Base-by-base conservation (phyloP, 2,113 vertebrate genomes). In the Romanogobio albipinnatus region DNA sequence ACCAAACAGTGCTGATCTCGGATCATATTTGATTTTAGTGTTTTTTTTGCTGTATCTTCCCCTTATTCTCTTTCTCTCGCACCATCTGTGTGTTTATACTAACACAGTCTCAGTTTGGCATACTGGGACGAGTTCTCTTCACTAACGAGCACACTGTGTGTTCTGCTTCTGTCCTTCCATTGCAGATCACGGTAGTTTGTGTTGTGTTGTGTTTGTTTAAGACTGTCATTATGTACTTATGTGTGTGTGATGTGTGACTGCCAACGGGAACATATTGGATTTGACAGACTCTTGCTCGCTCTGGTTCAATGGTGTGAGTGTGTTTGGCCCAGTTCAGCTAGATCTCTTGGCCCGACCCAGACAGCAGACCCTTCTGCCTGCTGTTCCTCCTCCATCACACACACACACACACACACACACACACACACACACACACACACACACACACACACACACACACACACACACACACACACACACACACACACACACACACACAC, bases 31-130 rank as follows among this genome's bases (percentile, higher is more conserved):
- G 8, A 47, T 24, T 17, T 45, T 61, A 2, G 29, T 33, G 59
- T 61, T 59, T 85, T 85, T 83, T 87, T 87, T 87, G 84, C 82
- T 88, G 82, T 84, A 73, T 83, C 19, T 81, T 87, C 24, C 89
- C 88, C 3, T 33, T 33, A 87, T 53, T 89, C 89, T 49, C 36
- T 77, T 53, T 73, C 88, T 90, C 90, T 91, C 84, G 85, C 75
- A 77, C 91, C 90, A 91, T 92, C 89, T 93, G 90, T 82, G 86
- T 93, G 87, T 93, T 93, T 92, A 91, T 91, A 93, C 89, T 91
- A 85, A 88, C 87, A 89, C 86, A 43, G 89, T 91, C 88, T 61
- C 85, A 87, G 88, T 83, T 92, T 93, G 91, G 90, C 90, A 78
- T 75, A 58, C 58, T 83, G 89, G 75, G 89, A 88, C 82, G 89